Percentiles rank a stretch among this genome's conserved stretches.
Conservation (phyloP, 2,113 vertebrate species). For the Carollia perspicillata region DNA sequence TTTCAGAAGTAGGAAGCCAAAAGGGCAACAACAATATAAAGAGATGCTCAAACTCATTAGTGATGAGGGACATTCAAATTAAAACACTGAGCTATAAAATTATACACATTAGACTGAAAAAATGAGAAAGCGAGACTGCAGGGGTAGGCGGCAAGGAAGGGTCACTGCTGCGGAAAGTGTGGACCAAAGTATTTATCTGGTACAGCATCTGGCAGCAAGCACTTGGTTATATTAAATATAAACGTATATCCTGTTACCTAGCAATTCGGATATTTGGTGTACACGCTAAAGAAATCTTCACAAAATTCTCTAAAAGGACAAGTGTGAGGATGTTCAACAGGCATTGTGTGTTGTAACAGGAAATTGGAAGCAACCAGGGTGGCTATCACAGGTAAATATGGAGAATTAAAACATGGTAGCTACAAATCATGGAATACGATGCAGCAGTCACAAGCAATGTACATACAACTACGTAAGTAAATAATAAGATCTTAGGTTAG, state of each 20-base stretch:
- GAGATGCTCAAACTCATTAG: neutral
- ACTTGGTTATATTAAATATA: neutral
- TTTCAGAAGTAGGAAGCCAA: neutral
- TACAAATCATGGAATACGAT: neutral
- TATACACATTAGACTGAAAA: neutral
- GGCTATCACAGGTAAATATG: neutral
- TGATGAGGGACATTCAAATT: neutral
- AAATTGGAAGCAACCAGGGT: neutral
- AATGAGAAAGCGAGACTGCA: neutral
- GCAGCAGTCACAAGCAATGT: neutral
- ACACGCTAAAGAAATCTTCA: neutral
- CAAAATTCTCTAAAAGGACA: neutral
- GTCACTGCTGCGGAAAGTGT: neutral
- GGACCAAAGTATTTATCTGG: neutral
- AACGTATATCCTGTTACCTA: neutral
- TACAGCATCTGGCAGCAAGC: neutral
- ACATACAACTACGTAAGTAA: neutral
- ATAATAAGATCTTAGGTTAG: neutral
- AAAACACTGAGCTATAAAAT: neutral
- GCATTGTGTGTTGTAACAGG: neutral
- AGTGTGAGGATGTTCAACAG: neutral
- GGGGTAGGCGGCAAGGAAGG: neutral
- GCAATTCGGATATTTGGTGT: neutral
- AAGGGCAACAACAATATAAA: neutral
- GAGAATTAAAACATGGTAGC: neutral